Conservation (phyloP, 2,113 vertebrate genomes). For the Myanophis thanlyinensis region DNA sequence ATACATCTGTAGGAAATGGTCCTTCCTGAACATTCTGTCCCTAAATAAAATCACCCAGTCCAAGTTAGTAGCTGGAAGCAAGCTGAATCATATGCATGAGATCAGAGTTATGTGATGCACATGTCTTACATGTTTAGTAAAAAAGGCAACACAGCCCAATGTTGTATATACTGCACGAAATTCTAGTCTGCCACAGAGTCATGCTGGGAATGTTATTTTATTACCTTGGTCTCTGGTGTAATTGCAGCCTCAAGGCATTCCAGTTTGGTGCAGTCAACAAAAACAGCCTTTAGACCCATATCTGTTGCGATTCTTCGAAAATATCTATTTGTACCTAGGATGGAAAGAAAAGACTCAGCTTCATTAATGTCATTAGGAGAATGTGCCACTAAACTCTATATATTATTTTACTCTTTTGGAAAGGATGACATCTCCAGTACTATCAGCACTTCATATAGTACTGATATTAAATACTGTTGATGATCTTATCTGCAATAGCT, state of each 20-base stretch:
- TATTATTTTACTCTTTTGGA: background rate
- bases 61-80: background rate
- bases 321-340: conserved; percentile 87
- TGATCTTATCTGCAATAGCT: background rate
- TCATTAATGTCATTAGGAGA: background rate
- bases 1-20: background rate
- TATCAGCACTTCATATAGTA: background rate
- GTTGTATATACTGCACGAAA: background rate
- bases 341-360: background rate
- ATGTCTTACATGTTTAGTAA: background rate
- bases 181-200: background rate
- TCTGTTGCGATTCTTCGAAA: conserved; percentile 76
- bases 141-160: background rate
- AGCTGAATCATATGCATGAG: background rate
- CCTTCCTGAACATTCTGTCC: background rate
- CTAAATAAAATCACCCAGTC: background rate
- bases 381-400: background rate
- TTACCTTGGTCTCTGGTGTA: conserved; percentile 88
- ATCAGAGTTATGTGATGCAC: background rate
- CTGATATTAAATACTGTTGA: background rate
- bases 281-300: conserved; percentile 77
- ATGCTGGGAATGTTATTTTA: background rate
- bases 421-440: background rate
- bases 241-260: conserved; percentile 81
- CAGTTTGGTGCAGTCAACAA: conserved; percentile 80